Evolutionary conservation across 2,797 vertebrate genomes (phyloP).

Genomic region (Acipenser transmontanus): DNA sequence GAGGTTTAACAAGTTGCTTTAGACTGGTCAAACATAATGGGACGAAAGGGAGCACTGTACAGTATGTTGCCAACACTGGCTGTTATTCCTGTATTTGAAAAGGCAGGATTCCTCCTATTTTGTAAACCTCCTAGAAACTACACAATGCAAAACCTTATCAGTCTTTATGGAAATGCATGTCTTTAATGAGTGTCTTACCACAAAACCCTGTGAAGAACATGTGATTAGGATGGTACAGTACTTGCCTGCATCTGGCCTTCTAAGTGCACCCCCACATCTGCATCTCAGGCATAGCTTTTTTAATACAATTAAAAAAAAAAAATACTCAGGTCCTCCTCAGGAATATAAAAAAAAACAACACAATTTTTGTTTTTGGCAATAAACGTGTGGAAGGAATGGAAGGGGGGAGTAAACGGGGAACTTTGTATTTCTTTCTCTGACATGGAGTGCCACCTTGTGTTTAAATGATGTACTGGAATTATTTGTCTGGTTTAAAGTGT

Average conservation of each 20-base stretch:
- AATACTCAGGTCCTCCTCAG: conserved; percentile 40
- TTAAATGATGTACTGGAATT: too few relatives aligned
- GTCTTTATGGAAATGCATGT: background rate
- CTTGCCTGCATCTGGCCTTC: conserved; percentile 18
- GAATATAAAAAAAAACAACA: conserved; percentile 44
- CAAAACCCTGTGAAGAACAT: background rate
- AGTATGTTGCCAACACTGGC: too few relatives aligned
- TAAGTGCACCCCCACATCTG: conserved; percentile 50
- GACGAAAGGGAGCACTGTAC: too few relatives aligned
- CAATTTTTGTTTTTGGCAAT: conserved; percentile 32
- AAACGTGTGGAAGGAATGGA: conserved; percentile 21
- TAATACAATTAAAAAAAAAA: conserved; percentile 36
- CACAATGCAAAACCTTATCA: background rate
- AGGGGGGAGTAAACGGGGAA: conserved; percentile 10
- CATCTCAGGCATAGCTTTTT: conserved; percentile 35
- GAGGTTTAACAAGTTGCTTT: too few relatives aligned
- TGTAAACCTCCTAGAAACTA: background rate
- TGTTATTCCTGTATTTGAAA: too few relatives aligned
- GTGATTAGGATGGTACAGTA: conserved; percentile 2
- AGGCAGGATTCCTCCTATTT: background rate
- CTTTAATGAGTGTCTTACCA: background rate
- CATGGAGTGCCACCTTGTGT: conserved; percentile 10
- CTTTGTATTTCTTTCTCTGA: background rate
- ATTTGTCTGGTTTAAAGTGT: too few relatives aligned
- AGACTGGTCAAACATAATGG: too few relatives aligned